Conservation (phyloP, 1,140 invertebrate species). For the Cephus cinctus region DNA sequence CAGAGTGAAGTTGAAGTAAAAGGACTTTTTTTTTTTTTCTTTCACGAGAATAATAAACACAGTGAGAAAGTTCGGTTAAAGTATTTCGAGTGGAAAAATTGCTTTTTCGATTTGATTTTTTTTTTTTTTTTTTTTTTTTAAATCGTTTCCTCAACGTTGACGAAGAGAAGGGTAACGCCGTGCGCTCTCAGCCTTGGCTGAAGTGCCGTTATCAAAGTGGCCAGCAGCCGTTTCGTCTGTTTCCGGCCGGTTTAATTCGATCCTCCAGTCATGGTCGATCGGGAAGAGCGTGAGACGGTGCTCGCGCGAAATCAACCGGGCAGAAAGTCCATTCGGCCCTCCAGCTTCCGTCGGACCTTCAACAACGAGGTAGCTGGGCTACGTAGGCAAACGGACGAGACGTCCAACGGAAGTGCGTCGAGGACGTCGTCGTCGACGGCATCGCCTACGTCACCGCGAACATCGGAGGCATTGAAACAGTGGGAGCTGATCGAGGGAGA, state of each 20-base stretch:
- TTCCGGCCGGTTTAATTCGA: too few species aligned
- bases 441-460: constrained; percentile 1
- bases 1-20: too few species aligned
- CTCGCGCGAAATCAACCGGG: constrained; percentile 13
- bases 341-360: constrained; percentile 4
- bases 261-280: constrained; percentile 4
- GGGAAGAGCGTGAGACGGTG: constrained; percentile 11
- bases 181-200: too few species aligned
- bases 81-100: background rate
- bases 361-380: constrained; percentile 10
- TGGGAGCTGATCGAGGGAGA: constrained; percentile 40
- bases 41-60: too few species aligned
- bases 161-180: too few species aligned
- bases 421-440: background rate
- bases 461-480: constrained; percentile 35
- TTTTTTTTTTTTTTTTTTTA: background rate
- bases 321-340: constrained; percentile 15
- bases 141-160: background rate
- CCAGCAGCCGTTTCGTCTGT: background rate
- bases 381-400: background rate
- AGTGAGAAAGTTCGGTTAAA: background rate
- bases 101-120: background rate
- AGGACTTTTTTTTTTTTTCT: too few species aligned
- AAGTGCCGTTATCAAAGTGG: background rate
- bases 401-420: background rate